phyloP scores from a whole-genome alignment of 2,113 vertebrate genomes.

The Clarias gariepinus region DNA sequence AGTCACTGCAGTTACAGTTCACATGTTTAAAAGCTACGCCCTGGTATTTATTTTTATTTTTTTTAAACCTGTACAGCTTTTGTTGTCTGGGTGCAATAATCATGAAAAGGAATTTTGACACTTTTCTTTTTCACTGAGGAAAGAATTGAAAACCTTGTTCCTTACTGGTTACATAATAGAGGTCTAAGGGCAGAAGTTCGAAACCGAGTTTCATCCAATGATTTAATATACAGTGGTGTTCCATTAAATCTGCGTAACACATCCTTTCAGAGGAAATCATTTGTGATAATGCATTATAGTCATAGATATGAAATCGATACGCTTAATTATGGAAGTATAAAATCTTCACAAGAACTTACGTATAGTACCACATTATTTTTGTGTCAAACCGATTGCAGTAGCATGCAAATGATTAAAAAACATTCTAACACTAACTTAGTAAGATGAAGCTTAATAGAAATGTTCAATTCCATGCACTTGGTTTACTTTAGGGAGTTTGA shows the following conservation, averaged over 20 bases:
- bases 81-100: background rate
- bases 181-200: background rate
- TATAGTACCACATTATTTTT: background rate
- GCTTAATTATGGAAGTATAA: background rate
- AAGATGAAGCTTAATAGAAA: background rate
- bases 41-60: background rate
- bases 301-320: background rate
- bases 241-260: background rate
- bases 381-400: background rate
- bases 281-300: background rate
- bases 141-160: background rate
- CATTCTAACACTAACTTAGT: background rate
- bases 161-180: background rate
- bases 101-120: background rate
- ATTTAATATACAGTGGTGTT: background rate
- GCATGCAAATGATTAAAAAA: background rate
- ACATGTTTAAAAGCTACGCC: background rate
- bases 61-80: background rate
- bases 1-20: background rate
- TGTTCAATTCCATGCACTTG: background rate
- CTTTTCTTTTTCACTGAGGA: background rate
- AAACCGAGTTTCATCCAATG: background rate
- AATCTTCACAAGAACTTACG: background rate
- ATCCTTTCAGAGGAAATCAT: background rate
- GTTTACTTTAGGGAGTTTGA: background rate